A percentile compares a stretch with the other conserved stretches of the same genome.
These are phyloP conservation scores for Spondyliosoma cantharus DNA, from an alignment of 2,797 vertebrate species.

Conservation along the genomic window DNA sequence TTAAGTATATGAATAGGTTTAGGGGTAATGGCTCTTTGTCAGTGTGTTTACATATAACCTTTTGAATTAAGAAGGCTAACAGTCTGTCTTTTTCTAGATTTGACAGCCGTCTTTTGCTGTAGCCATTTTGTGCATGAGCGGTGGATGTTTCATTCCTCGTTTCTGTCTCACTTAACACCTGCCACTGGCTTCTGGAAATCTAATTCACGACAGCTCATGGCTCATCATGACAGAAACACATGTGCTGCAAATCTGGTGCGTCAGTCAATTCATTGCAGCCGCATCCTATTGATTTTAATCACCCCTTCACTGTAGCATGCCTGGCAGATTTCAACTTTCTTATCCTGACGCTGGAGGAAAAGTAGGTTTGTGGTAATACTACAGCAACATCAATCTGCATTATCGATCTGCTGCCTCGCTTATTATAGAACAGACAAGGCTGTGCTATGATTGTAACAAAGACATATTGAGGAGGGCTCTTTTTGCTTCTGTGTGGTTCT, in stretches of 20 bases:
- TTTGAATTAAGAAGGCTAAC: constrained; percentile 64
- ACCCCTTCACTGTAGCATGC: constrained; percentile 14
- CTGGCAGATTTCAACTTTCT: constrained; percentile 39
- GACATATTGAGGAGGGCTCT: constrained; percentile 30
- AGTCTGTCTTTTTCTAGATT: constrained; percentile 52
- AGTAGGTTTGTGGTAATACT: constrained; percentile 49
- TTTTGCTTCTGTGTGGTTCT: constrained; percentile 28
- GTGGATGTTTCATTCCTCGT: constrained; percentile 16
- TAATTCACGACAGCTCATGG: constrained; percentile 51
- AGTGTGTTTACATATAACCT: constrained; percentile 69
- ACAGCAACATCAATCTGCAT: constrained; percentile 58
- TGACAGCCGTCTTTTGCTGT: constrained; percentile 28
- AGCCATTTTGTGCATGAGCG: constrained; percentile 45
- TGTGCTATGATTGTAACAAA: constrained; percentile 52
- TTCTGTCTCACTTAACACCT: constrained; percentile 31
- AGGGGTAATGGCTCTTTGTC: constrained; percentile 35
- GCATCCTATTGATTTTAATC: constrained; percentile 57
- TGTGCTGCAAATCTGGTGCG: constrained; percentile 41
- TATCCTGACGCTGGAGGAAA: constrained; percentile 21
- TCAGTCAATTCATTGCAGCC: constrained; percentile 41
- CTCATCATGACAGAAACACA: constrained; percentile 39
- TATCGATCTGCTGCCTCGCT: constrained; percentile 59
- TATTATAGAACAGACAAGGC: constrained; percentile 55
- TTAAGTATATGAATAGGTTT: constrained; percentile 50
- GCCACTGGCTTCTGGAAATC: constrained; percentile 53